Base-by-base conservation (phyloP, 2,888 invertebrate genomes). In the Lepidocyrtoides sp. region DNA sequence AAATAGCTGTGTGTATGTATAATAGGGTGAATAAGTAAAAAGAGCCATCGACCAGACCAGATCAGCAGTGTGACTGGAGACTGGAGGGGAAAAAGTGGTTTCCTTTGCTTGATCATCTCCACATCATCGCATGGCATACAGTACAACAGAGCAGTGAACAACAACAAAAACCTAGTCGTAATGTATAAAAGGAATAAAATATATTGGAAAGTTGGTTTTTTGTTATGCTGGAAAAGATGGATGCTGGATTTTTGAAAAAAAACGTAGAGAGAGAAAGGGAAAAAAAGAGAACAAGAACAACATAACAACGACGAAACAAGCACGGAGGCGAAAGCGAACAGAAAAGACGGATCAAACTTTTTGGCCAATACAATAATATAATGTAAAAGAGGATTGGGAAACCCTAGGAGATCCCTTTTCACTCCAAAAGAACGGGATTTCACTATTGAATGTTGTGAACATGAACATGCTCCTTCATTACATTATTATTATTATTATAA, bases 261-360 rank as follows among this genome's bases (percentile, higher is more conserved):
- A 32, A 20, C 44, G 41, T 57, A 41, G 77, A 60, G 29, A 36
- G 54, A 23, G n/a, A n/a, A n/a, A n/a, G n/a, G n/a, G 69, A 36
- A 20, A 75, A n/a, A 72, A 48, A 72, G 41, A 41, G 66, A 75
- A 82, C 63, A 82, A 82, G 82, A 82, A 82, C 63, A 63, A 86
- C 60, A 86, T 44, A 77, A 60, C 51, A 75, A 32, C 57, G 54
- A 57, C 36, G 29, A 72, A 69, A 72, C 69, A 60, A 84, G 69
- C 60, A 82, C 29, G 48, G 57, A 85, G 57, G 54, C 32, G 60
- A 87, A 79, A 66, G 72, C 29, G 54, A 54, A 54, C 54, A 60
- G 82, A 89, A 75, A 89, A 82, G 89, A 82, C 83, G 89, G 89
- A 89, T 89, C 89, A 89, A 89, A 83, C 72, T 83, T 63, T 89